Evolutionary conservation across 1,140 invertebrate genomes (phyloP), one percentile per base, ranked within the genome.

Genomic region (Saccostrea echinata): DNA sequence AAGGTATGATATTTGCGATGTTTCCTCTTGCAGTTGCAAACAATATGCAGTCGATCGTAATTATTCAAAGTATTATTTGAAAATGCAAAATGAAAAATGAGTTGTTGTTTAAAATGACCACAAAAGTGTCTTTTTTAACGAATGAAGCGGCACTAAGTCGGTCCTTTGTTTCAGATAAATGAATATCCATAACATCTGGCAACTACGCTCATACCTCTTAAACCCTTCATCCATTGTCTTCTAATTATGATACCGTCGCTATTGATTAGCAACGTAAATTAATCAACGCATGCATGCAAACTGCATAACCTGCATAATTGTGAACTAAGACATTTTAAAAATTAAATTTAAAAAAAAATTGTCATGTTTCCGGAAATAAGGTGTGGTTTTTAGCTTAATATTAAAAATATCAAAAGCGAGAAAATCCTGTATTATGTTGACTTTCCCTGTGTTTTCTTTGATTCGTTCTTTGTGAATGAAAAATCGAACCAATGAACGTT

Each of bases 381-480:
- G 64, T 24, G 64, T 24, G 27, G 24, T 71, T 13, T 27, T 30
- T 1, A 30, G 27, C n/a, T 68, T 68, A 68, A n/a, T n/a, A 61
- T 61, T 18, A 61, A 33, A 33, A 71, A 71, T 27, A 71, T 71
- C 24, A 71, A 71, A 71, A 33, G 68, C 68, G 68, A 71, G 68
- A 71, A 71, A 71, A 71, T 71, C 68, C 68, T 9, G 24, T 33
- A 27, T 16, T 57, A 13, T 71, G 27, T 71, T 71, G 68, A 71
- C 68, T 27, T 30, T 71, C 27, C 27, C 8, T 18, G 68, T 13
- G 27, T 71, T 71, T 71, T 33, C 68, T 71, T 71, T 71, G 30
- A 71, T 71, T 71, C 27, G 24, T 71, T 13, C 68, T 71, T 71
- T 30, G 27, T 71, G 30, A 27, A 71, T 30, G 55, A 71, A 71